Evolutionary conservation across 2,888 invertebrate genomes (phyloP), one percentile per base, ranked within the genome.

Genomic region (Noctua janthe): DNA sequence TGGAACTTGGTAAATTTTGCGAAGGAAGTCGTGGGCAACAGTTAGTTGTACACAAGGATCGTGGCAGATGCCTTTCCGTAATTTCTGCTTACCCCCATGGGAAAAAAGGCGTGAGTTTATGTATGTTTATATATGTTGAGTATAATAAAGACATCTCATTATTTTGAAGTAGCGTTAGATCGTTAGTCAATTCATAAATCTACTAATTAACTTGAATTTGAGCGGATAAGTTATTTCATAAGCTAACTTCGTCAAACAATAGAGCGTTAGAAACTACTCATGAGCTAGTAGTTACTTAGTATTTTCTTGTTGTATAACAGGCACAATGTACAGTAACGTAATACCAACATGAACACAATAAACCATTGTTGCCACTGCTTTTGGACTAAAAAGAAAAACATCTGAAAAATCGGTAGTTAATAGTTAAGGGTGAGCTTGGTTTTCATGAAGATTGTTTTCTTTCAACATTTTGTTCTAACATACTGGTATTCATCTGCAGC

Each of bases 361-460:
- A 54, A 23, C 29, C 69, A 86, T 85, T 86, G 86, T 86, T 64
- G 71, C n/a, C 15, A 54, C 11, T 15, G 8, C 4, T 67, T 47
- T 43, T 35, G 15, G n/a, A 69, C 17, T 49, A 23, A 59, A 64
- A 83, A 7, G 29, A 43, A 67, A 47, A 78, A 70, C 56, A 17
- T 8, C 3, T 54, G 64, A 29, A 71, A 39, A 29, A 43, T 54
- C 10, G 0, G 17, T 43, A 10, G 51, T 23, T 70, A 23, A 47
- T 54, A 23, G 17, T 15, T 51, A 17, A 35, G 23, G 4, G 23
- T 71, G 2, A 23, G 15, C 29, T 59, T n/a, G 2, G 13, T 29
- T 29, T 29, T 29, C n/a, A n/a, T 15, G 2, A 29, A 29, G 29
- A 29, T 62, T 62, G 8, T 64, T 62, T 17, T 62, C 29, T 7